Evolutionary conservation across 2,113 vertebrate species (phyloP).

Genomic region (Acanthochromis polyacanthus): DNA sequence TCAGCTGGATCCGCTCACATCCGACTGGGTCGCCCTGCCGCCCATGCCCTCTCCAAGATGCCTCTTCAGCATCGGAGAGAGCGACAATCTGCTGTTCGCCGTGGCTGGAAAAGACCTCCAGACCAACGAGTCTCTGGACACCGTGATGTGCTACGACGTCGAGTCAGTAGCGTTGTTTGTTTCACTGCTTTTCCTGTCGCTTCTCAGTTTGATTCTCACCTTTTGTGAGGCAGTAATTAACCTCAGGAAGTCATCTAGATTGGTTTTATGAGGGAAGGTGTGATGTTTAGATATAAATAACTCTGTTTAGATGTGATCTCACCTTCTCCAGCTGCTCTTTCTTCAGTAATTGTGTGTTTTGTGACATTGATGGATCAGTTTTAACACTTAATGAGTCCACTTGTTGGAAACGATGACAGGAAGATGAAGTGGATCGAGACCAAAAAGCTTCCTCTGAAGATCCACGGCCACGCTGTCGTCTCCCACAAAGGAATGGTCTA

Average conservation of each 20-base stretch:
- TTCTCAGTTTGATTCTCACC: neutral
- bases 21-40: conserved; percentile 95
- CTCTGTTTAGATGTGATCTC: neutral
- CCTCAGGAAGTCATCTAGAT: neutral
- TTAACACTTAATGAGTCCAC: too few species aligned
- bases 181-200: neutral
- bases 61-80: conserved; percentile 94
- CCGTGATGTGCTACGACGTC: conserved; percentile 92
- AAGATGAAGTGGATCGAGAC: conserved; percentile 93
- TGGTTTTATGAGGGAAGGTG: neutral
- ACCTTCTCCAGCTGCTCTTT: neutral
- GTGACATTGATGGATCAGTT: too few species aligned
- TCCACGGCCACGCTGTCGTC: conserved; percentile 94
- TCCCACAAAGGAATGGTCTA: conserved; percentile 94
- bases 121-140: conserved; percentile 94
- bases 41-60: conserved; percentile 96
- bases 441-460: conserved; percentile 95
- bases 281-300: neutral
- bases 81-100: conserved; percentile 90
- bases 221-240: conserved; percentile 36
- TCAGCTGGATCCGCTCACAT: conserved; percentile 91
- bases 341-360: neutral
- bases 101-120: conserved; percentile 98
- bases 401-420: conserved; percentile 70
- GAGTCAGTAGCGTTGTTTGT: conserved; percentile 84